Evolutionary conservation across 1,140 invertebrate species (phyloP), one percentile per base, ranked within the genome.

Genomic region (Venustaconcha ellipsiformis): DNA sequence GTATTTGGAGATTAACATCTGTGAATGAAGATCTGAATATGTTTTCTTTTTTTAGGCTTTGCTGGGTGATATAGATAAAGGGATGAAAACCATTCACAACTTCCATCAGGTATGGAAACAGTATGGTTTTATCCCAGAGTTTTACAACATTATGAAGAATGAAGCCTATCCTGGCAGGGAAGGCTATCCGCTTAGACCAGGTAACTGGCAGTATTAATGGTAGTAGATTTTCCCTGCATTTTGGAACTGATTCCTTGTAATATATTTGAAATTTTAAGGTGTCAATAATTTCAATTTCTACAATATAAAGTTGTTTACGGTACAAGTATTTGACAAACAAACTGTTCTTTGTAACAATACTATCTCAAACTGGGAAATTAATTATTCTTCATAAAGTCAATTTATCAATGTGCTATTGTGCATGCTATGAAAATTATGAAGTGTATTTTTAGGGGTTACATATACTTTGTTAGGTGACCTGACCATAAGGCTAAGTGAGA

Each of bases 71-170:
- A 94, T 95, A n/a, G 94, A 94, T 78, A 94, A 94, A 81, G 98
- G 95, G 1, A 94, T 97, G 93, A 95, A 96, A 85, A 96, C 97
- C 12, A 91, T 99, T 55, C 94, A 97, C 83, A 99, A 99, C 89
- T 99, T 99, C 89, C 95, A 98, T 86, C 94, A 96, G 84, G 95
- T 99, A 0, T 97, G 88, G 96, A 95, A 95, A 81, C 96, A 98
- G 88, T 99, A 97, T 91, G 98, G 98, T 1, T 98, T 99, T 87
- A 95, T 96, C 2, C 98, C 98, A 3, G 98, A 99, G 90, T 97
- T 99, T 86, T 99, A 98, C 89, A 98, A 99, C 87, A 96, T 99
- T 80, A 93, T 94, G 5, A 94, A 96, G 80, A 85, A 86, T 23
- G 95, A 97, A 88, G 94, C 95, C 4, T 94, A 95, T 1, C 91